phyloP scores from a whole-genome alignment of 35 echinoderm and acorn worm species.

The Lytechinus pictus region DNA sequence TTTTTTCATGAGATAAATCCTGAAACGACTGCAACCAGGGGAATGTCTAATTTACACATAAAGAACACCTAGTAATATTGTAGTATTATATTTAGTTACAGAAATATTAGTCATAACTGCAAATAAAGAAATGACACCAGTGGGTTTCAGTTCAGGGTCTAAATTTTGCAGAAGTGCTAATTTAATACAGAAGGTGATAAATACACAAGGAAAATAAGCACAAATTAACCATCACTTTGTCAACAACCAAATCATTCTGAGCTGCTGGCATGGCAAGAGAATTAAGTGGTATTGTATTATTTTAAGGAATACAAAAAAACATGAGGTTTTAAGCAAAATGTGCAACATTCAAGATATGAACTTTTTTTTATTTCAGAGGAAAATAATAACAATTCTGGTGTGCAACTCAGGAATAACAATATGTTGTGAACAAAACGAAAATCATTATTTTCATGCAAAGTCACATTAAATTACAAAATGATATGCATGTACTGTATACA shows the following conservation, averaged over 20 bases:
- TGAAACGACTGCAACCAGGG: too few relatives aligned
- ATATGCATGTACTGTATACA: constrained; percentile 34
- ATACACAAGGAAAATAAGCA: not conserved
- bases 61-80: too few relatives aligned
- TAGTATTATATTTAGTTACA: not conserved
- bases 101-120: not conserved
- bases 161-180: constrained; percentile 6
- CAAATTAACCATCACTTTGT: not conserved
- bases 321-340: not conserved
- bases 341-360: not conserved
- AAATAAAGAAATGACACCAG: not conserved
- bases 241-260: not conserved
- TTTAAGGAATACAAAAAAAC: not conserved
- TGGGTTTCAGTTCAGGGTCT: not conserved
- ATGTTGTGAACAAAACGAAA: not conserved
- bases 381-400: not conserved
- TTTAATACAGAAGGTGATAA: constrained; percentile 20
- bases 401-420: not conserved
- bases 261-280: constrained; percentile 36
- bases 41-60: too few relatives aligned
- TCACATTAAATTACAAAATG: constrained; percentile 38
- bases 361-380: constrained; percentile 6
- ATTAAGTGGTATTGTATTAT: not conserved
- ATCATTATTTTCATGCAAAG: not conserved
- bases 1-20: too few relatives aligned